Conservation (phyloP, 2,113 vertebrate species). For the Falcunculus frontatus region DNA sequence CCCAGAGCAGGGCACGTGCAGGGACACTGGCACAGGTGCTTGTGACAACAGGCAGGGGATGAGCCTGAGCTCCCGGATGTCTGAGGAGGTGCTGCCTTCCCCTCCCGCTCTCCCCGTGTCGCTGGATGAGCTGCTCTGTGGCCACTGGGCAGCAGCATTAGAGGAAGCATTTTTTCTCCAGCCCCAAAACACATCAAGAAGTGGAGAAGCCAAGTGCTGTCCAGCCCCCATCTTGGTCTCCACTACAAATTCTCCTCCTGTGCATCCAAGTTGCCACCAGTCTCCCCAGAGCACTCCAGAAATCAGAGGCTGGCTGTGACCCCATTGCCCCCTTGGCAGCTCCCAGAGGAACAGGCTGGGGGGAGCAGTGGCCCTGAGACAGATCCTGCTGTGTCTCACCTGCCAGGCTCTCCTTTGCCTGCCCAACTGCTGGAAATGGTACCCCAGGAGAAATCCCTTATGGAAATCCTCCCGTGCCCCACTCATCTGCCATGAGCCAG, state of each 20-base stretch:
- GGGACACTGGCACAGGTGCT: neutral
- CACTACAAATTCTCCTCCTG: neutral
- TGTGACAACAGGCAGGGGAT: neutral
- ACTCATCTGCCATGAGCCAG: neutral
- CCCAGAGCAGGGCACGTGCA: fast-evolving
- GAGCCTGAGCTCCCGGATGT: fast-evolving
- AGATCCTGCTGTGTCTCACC: neutral
- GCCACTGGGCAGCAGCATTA: neutral
- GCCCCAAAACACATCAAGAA: neutral
- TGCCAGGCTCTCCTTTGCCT: neutral
- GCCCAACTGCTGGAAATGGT: neutral
- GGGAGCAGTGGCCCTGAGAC: fast-evolving
- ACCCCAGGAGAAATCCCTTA: neutral
- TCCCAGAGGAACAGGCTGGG: neutral
- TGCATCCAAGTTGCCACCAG: fast-evolving
- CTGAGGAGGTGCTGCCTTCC: neutral
- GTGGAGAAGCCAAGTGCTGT: neutral
- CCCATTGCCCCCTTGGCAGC: fast-evolving
- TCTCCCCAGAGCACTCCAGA: fast-evolving
- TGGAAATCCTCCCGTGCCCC: neutral
- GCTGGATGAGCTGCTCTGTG: neutral
- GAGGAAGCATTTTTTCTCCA: neutral
- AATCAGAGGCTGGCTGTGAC: neutral
- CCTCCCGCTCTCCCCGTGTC: fast-evolving
- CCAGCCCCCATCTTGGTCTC: neutral